A percentile compares a stretch with the other conserved stretches of the same genome.
Conservation (phyloP, 2,113 vertebrate genomes). For the Tyrannus savana region DNA sequence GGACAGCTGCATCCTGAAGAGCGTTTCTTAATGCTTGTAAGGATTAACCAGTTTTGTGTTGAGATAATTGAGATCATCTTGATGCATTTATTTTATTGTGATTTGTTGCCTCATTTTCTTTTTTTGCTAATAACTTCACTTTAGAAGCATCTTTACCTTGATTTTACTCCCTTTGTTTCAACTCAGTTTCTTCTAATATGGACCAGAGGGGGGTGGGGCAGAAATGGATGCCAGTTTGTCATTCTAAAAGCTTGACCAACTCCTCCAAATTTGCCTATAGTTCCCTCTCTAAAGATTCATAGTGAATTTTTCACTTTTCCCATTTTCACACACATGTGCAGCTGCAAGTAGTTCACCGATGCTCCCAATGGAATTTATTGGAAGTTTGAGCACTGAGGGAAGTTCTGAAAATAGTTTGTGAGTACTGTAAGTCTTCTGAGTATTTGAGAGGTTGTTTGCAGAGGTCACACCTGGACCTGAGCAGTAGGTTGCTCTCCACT, state of each 20-base stretch:
- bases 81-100: neutral
- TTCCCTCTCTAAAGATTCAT: neutral
- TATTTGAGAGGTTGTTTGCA: neutral
- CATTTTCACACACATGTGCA: neutral
- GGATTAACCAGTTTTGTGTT: slow-evolving; percentile 4
- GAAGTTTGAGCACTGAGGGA: neutral
- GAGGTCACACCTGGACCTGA: neutral
- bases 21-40: neutral
- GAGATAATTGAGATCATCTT: neutral
- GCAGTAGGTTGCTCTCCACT: neutral
- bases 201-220: neutral
- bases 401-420: neutral
- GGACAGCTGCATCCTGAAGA: slow-evolving; percentile 30
- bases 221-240: neutral
- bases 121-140: neutral
- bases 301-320: neutral
- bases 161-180: neutral
- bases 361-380: neutral
- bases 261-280: neutral
- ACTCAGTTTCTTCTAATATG: neutral
- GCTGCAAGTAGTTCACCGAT: neutral
- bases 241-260: neutral
- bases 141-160: neutral
- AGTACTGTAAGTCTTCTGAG: neutral
- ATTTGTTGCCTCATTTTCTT: neutral